phyloP scores from a whole-genome alignment of 2,888 invertebrate genomes.

The Esperia sulphurella region DNA sequence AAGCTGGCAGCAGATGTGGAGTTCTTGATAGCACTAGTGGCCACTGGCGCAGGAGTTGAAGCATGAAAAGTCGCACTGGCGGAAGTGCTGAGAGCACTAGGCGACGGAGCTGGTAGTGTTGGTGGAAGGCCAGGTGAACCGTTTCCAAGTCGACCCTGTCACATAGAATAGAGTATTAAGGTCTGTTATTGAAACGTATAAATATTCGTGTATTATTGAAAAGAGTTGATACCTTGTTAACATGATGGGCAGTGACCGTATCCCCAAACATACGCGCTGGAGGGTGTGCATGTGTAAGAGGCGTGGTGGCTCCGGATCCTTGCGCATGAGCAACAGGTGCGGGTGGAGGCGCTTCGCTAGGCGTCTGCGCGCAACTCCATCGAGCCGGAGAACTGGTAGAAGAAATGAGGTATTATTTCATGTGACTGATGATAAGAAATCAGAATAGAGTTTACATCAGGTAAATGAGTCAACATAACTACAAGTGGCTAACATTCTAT shows the following conservation, averaged over 20 bases:
- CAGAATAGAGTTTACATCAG: neutral
- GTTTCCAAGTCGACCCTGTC: constrained; percentile 63
- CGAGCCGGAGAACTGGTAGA: constrained; percentile 62
- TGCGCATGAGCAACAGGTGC: constrained; percentile 69
- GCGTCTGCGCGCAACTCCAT: constrained; percentile 67
- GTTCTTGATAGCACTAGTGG: constrained; percentile 69
- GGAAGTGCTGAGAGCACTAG: constrained; percentile 80
- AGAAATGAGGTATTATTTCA: neutral
- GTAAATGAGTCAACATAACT: neutral
- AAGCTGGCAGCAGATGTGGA: constrained; percentile 81
- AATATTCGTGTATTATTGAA: no score
- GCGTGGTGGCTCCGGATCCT: constrained; percentile 47
- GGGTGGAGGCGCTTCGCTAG: constrained; percentile 63
- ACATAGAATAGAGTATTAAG: neutral
- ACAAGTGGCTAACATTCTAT: neutral
- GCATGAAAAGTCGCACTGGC: constrained; percentile 82
- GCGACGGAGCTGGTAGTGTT: constrained; percentile 85
- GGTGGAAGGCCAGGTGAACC: constrained; percentile 84
- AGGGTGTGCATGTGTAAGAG: constrained; percentile 70
- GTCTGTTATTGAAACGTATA: no score
- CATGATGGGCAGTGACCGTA: constrained; percentile 76
- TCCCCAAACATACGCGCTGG: constrained; percentile 87
- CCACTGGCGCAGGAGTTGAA: constrained; percentile 49
- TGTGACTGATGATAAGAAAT: neutral
- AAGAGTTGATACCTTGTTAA: constrained; percentile 47